Percentiles rank a stretch among this genome's conserved stretches.
phyloP scores from a whole-genome alignment of 2,888 invertebrate species.

The Orthosia gracilis region DNA sequence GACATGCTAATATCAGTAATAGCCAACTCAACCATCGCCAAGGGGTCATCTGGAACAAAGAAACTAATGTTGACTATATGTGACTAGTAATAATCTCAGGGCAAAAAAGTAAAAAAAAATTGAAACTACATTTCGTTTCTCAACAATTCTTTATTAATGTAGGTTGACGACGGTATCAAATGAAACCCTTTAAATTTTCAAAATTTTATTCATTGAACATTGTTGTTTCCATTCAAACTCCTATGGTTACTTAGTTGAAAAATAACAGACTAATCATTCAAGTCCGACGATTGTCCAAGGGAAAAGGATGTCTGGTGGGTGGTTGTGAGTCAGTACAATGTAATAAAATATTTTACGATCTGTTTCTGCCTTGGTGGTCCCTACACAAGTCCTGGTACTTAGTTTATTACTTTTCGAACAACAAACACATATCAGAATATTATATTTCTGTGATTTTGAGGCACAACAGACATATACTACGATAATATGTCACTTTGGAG shows the following conservation, averaged over 20 bases:
- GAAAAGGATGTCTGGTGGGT: conserved; percentile 67
- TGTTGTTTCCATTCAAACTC: conserved; percentile 61
- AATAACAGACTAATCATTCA: conserved; percentile 52
- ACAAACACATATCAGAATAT: not conserved
- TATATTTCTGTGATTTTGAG: conserved; percentile 5
- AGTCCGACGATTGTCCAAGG: conserved; percentile 70
- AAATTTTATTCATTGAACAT: conserved; percentile 84
- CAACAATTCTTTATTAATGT: conserved; percentile 88
- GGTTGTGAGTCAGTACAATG: conserved; percentile 66
- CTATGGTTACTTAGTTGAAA: conserved; percentile 64
- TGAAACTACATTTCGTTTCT: conserved; percentile 88
- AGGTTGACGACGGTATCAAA: conserved; percentile 86
- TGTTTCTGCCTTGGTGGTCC: conserved; percentile 27
- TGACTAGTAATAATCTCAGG: conserved; percentile 53
- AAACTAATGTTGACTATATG: conserved; percentile 76
- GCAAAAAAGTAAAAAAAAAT: conserved; percentile 75
- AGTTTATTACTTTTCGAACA: conserved; percentile 1
- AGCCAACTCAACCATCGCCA: conserved; percentile 79
- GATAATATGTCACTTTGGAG: conserved; percentile 2
- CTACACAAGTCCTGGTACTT: conserved; percentile 1
- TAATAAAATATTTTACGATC: conserved; percentile 48
- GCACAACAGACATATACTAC: not conserved
- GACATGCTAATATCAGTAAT: conserved; percentile 74
- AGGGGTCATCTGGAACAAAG: conserved; percentile 88
- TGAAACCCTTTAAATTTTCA: conserved; percentile 88